A percentile compares a stretch with the other conserved stretches of the same genome.
These are phyloP conservation scores for Montipora capricornis DNA, from an alignment of 64 coral and sea anemone genomes.

Conservation along the genomic window DNA sequence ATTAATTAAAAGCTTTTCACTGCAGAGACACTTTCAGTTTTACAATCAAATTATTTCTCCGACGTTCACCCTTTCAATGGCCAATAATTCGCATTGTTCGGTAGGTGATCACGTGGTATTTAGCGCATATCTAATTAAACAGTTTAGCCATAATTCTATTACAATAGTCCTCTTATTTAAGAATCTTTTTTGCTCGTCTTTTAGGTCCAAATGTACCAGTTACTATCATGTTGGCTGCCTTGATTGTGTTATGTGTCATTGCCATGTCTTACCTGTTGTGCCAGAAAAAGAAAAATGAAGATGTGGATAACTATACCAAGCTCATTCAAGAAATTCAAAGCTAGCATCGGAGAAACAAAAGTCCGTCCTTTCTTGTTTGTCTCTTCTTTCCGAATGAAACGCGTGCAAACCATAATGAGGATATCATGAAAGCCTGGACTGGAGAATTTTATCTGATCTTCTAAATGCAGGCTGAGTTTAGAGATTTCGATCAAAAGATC, in stretches of 20 bases:
- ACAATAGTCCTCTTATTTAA: too few species aligned
- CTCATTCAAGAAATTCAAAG: slow-evolving; percentile 28
- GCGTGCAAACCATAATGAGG: background rate
- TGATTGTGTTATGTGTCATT: background rate
- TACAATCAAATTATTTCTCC: background rate
- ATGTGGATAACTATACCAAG: background rate
- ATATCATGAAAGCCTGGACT: too few species aligned
- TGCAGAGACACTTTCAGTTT: background rate
- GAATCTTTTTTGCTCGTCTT: background rate
- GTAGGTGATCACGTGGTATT: too few species aligned
- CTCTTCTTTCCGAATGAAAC: too few species aligned
- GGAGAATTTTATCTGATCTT: background rate
- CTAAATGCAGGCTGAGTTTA: too few species aligned
- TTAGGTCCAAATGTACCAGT: slow-evolving; percentile 2
- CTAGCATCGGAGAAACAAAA: background rate
- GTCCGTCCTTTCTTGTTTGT: too few species aligned
- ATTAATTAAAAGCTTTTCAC: background rate
- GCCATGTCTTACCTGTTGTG: background rate
- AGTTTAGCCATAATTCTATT: too few species aligned
- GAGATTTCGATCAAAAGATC: too few species aligned
- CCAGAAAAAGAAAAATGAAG: background rate
- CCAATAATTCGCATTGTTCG: too few species aligned
- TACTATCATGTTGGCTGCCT: background rate
- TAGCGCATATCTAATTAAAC: too few species aligned
- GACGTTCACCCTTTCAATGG: too few species aligned